Evolutionary conservation across 2,888 invertebrate species (phyloP).

Genomic region (Anodontia alba): DNA sequence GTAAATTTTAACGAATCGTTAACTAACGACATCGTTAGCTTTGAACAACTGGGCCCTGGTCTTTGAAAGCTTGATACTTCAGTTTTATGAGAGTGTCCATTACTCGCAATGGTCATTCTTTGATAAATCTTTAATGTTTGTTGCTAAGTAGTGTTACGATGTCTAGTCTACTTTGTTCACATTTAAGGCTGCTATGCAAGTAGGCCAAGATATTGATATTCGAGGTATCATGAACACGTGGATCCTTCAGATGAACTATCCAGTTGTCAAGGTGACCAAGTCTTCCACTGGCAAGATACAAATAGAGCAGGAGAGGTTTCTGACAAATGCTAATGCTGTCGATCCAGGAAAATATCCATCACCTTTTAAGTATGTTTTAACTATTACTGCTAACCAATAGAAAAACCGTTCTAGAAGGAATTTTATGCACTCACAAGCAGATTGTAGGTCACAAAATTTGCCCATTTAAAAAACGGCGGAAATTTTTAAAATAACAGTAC

Average conservation of each 20-base stretch:
- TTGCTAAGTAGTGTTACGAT: too few species aligned
- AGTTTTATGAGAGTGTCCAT: too few species aligned
- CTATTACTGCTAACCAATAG: conserved; percentile 3
- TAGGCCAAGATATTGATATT: conserved; percentile 57
- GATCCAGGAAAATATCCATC: conserved; percentile 65
- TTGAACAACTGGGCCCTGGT: too few species aligned
- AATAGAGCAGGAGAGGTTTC: conserved; percentile 73
- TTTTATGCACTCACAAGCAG: too few species aligned
- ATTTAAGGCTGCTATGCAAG: background rate
- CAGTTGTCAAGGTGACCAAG: conserved; percentile 67
- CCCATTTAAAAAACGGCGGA: too few species aligned
- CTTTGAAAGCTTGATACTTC: too few species aligned
- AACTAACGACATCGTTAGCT: too few species aligned
- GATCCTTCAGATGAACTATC: conserved; percentile 81
- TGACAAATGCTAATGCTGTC: conserved; percentile 57
- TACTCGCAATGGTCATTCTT: too few species aligned
- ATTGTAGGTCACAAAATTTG: background rate
- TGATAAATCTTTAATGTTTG: too few species aligned
- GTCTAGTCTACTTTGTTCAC: too few species aligned
- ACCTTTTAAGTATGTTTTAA: conserved; percentile 62
- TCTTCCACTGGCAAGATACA: conserved; percentile 31
- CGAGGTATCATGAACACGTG: conserved; percentile 77
- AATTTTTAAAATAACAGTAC: too few species aligned
- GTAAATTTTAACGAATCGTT: too few species aligned
- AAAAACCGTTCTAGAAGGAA: background rate